Conservation (phyloP, 2,888 invertebrate genomes). For the Lasioglossum figueresi region DNA sequence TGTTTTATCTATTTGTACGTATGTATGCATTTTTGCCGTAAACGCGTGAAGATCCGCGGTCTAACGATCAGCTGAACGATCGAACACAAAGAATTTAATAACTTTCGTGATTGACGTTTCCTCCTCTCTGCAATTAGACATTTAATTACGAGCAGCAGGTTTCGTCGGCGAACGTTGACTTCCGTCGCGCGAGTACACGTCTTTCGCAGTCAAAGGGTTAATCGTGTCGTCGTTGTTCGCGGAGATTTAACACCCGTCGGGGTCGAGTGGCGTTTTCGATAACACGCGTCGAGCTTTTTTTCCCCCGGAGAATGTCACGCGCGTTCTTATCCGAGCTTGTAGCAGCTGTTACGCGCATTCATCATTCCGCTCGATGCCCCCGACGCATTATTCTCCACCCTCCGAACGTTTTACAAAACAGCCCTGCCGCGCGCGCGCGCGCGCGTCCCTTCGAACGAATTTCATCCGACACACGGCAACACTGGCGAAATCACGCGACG, state of each 20-base stretch:
- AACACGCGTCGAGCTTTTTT: constrained; percentile 37
- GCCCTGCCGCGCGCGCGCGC: background rate
- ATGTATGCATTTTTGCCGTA: too few relatives aligned
- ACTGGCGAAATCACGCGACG: constrained; percentile 31
- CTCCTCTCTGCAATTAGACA: background rate
- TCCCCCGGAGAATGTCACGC: constrained; percentile 33
- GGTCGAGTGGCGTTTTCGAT: constrained; percentile 32
- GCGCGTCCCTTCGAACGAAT: constrained; percentile 47
- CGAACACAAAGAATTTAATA: background rate
- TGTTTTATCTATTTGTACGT: too few relatives aligned
- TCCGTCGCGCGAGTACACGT: background rate
- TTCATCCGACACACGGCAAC: background rate
- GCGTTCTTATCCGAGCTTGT: constrained; percentile 40
- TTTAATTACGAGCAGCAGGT: background rate
- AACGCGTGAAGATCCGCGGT: too few relatives aligned
- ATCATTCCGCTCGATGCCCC: constrained; percentile 58
- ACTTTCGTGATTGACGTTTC: background rate
- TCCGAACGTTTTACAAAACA: constrained; percentile 51
- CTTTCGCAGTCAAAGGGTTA: constrained; percentile 18
- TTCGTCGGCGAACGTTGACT: too few relatives aligned
- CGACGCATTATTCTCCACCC: constrained; percentile 42
- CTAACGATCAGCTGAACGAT: too few relatives aligned
- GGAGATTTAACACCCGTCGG: constrained; percentile 28
- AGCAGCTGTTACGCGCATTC: constrained; percentile 67
- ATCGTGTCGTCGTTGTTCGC: constrained; percentile 50